These are phyloP conservation scores for Ophonus ardosiacus DNA, from an alignment of 2,888 invertebrate species.

Conservation along the genomic window DNA sequence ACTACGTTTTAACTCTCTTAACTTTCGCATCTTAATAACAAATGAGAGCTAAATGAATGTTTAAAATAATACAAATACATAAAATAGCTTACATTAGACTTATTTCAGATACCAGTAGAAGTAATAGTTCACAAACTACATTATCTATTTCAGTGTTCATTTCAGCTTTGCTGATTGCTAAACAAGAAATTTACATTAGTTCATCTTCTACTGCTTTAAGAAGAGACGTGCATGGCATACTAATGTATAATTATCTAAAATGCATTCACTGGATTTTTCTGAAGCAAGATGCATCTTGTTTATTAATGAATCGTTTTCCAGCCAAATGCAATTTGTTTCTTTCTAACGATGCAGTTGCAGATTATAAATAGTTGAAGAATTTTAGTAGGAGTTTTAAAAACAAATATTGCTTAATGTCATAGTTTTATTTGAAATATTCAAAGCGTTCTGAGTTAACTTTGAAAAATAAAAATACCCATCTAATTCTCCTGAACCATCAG, in stretches of 20 bases:
- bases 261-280: background rate
- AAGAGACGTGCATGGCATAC: too few relatives aligned
- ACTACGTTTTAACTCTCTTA: too few relatives aligned
- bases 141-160: too few relatives aligned
- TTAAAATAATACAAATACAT: too few relatives aligned
- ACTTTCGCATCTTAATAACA: too few relatives aligned
- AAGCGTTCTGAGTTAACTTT: background rate
- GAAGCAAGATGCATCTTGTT: background rate
- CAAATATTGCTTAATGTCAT: background rate
- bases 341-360: slow-evolving; percentile 6
- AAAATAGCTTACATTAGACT: background rate
- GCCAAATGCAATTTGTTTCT: slow-evolving; percentile 31
- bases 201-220: too few relatives aligned
- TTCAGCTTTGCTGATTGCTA: too few relatives aligned
- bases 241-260: too few relatives aligned
- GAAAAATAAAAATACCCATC: background rate
- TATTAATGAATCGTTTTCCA: slow-evolving; percentile 10
- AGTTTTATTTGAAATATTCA: background rate
- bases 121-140: background rate
- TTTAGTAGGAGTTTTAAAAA: background rate
- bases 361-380: slow-evolving; percentile 20
- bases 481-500: background rate
- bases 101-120: too few relatives aligned
- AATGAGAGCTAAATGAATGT: too few relatives aligned
- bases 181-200: too few relatives aligned